Evolutionary conservation across 2,113 vertebrate genomes (phyloP), one percentile per base, ranked within the genome.

Genomic region (Brachionichthys hirsutus): DNA sequence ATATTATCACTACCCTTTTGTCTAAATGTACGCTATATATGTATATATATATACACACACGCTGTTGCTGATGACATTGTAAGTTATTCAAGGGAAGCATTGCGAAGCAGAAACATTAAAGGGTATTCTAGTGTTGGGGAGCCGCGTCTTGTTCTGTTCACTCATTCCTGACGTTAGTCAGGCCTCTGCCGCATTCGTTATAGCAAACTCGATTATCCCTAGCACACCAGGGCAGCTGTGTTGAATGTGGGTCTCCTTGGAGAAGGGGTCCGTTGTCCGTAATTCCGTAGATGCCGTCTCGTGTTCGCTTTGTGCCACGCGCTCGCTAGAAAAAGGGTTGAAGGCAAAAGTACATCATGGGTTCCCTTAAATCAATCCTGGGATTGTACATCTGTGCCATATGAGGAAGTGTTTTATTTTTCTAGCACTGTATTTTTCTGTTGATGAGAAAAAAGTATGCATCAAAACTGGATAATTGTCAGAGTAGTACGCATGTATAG

Each of bases 131-230:
- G 62, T 56, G 50, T 70, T 74, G 62, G 46, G 66, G 81, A 68
- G 62, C 66, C 58, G 34, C 4, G 43, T 80, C 74, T 84, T 74
- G 70, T 84, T 82, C 76, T 75, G 41, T 79, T 81, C 78, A 80
- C 77, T 71, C 75, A 84, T 82, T 90, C 88, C 85, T 80, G 80
- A 86, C 54, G 69, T 82, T 82, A 84, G 80, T 89, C 81, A 84
- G 81, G 76, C 78, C 79, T 80, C 70, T 61, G 72, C 80, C 78
- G 74, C 85, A 83, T 83, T 89, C 70, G 81, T 82, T 84, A 82
- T 78, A 81, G 61, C 53, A 89, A 91, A 91, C 83, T 87, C 67
- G 72, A 87, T 90, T 90, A 90, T 67, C 70, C 51, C 50, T 44
- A 62, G 83, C 84, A 82, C 80, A 88, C 86, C 75, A 83, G 65